Conservation (phyloP, 1,140 invertebrate species). For the Lepidurus apus region DNA sequence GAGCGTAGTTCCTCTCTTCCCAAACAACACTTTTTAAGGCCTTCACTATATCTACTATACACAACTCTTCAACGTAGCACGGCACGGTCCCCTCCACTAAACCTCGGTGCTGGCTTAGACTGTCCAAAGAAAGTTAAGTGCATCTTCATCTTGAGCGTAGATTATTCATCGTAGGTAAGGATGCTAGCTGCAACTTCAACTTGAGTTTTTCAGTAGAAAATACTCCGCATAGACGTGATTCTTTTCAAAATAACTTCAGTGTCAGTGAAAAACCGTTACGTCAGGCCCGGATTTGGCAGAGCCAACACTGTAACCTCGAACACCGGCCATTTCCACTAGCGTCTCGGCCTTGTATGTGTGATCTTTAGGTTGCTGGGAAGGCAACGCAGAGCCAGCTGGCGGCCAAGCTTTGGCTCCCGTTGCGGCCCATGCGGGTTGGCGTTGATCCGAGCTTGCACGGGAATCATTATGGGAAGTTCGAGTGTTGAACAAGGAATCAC, state of each 20-base stretch:
- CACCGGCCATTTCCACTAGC: slow-evolving; percentile 55
- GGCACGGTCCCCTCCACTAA: too few species aligned
- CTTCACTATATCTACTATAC: too few species aligned
- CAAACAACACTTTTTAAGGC: too few species aligned
- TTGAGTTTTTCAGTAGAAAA: not conserved
- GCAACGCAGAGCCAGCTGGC: slow-evolving; percentile 38
- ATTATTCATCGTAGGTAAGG: too few species aligned
- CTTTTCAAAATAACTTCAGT: slow-evolving; percentile 39
- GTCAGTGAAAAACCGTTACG: slow-evolving; percentile 77
- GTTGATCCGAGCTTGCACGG: slow-evolving; percentile 36
- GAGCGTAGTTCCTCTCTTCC: too few species aligned
- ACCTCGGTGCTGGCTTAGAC: too few species aligned
- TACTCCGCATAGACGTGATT: not conserved
- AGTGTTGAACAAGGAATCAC: slow-evolving; percentile 64
- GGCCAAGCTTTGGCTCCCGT: slow-evolving; percentile 36
- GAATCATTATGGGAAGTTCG: slow-evolving; percentile 35
- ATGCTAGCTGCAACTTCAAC: not conserved
- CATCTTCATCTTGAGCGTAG: too few species aligned
- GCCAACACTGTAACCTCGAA: slow-evolving; percentile 49
- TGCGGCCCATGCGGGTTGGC: slow-evolving; percentile 9
- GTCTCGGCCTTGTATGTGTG: slow-evolving; percentile 51
- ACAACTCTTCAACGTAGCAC: too few species aligned
- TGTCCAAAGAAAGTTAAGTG: too few species aligned
- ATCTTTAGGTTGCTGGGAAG: slow-evolving; percentile 38
- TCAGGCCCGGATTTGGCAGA: slow-evolving; percentile 79